Evolutionary conservation across 2,113 vertebrate genomes (phyloP), one percentile per base, ranked within the genome.

Genomic region (Desmodus rotundus): DNA sequence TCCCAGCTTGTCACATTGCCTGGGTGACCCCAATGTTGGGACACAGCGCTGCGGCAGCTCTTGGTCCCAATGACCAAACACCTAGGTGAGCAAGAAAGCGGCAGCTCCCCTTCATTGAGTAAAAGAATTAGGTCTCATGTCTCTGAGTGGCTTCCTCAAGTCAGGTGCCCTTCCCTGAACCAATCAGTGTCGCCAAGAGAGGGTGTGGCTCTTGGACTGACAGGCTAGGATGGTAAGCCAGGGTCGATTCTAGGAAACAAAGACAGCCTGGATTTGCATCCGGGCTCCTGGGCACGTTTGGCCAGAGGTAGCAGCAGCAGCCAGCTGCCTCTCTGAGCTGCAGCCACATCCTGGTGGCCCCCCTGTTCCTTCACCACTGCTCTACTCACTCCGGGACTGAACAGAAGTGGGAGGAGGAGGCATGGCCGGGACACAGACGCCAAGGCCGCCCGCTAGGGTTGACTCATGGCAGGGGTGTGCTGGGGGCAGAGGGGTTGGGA

Each of bases 271-370:
- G 77, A 14, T 22, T 72, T 7, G 24, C 22, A 2, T 24, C 28
- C 54, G 36, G 33, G 67, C 33, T 20, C 65, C 31, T 8, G 56
- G 5, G 22, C 9, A 15, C 26, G 36, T 1, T 17, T 45, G 14
- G 43, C 9, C 0, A 4, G 4, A 56, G 19, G 47, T 14, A 12
- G 36, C 65, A 6, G 68, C 0, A 5, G 8, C 9, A 50, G 5
- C 52, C 84, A 7, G 14, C 36, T 63, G 3, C 26, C 24, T 8
- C 47, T 45, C 80, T 41, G 52, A 2, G n/a, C 12, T 0, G 9
- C 41, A 13, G 47, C 58, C 11, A 2, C 4, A 1, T 5, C 9
- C 43, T 22, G 12, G 2, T 36, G 6, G 4, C 38, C 7, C 17
- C 41, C 28, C 43, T 45, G 41, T 15, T 43, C 38, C 24, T 8